A percentile compares a stretch with the other conserved stretches of the same genome.
Conservation (phyloP, 2,888 invertebrate genomes). For the Nephrotoma appendiculata region DNA sequence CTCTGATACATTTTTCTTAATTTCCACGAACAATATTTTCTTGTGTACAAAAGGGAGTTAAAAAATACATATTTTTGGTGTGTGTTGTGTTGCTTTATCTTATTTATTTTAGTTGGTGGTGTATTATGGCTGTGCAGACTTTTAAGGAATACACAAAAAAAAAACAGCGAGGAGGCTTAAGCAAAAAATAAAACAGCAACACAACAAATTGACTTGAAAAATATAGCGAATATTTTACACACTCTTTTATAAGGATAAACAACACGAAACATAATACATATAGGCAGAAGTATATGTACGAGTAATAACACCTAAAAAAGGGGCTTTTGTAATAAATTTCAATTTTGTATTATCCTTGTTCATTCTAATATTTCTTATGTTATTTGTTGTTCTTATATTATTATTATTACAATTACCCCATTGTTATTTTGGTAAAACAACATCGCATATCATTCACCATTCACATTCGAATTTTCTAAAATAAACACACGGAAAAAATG, state of each 20-base stretch:
- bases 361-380: constrained; percentile 2
- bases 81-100: neutral
- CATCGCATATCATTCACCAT: neutral
- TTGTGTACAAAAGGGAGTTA: neutral
- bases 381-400: constrained; percentile 1
- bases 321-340: constrained; percentile 4
- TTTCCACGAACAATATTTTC: neutral
- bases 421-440: constrained; percentile 1
- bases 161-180: neutral
- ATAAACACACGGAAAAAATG: neutral
- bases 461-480: neutral
- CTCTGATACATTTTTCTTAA: neutral
- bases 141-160: neutral
- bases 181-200: neutral
- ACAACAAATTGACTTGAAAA: neutral
- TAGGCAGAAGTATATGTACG: neutral
- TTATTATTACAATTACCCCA: constrained; percentile 3
- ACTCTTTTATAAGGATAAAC: constrained; percentile 1
- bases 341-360: constrained; percentile 3
- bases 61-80: neutral
- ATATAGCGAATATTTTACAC: neutral
- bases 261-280: neutral
- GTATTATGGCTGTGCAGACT: neutral
- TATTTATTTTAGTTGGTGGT: neutral
- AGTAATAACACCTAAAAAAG: neutral